Percentiles rank a stretch among this genome's conserved stretches.
Conservation (phyloP, 2,113 vertebrate species). For the Sigmodon hispidus region DNA sequence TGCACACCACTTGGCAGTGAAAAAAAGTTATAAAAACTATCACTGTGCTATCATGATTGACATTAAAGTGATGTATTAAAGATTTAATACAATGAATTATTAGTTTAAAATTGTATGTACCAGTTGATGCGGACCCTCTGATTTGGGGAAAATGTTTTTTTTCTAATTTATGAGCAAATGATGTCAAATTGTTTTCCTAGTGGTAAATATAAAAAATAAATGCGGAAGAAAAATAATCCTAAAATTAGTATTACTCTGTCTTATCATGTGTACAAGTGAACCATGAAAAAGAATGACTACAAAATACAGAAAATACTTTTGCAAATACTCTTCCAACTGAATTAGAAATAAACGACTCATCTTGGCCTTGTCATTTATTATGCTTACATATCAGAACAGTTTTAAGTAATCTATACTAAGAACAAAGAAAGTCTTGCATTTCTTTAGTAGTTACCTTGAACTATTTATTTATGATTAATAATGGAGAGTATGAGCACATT, state of each 20-base stretch:
- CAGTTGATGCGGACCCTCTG: constrained; percentile 29
- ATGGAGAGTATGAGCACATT: neutral
- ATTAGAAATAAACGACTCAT: constrained; percentile 50
- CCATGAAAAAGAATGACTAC: neutral
- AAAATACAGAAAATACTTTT: constrained; percentile 58
- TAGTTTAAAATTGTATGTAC: constrained; percentile 45
- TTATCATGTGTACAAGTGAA: constrained; percentile 33
- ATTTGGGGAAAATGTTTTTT: neutral
- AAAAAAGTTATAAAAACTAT: constrained; percentile 47
- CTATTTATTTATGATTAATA: constrained; percentile 45
- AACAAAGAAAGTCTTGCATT: constrained; percentile 45
- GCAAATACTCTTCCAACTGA: constrained; percentile 45
- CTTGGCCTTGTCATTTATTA: constrained; percentile 42
- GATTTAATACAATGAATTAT: constrained; percentile 40
- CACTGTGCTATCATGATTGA: constrained; percentile 24
- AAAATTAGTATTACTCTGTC: constrained; percentile 52
- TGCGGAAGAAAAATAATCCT: constrained; percentile 20
- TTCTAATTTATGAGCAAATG: constrained; percentile 23
- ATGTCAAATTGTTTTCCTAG: constrained; percentile 8
- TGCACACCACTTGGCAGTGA: constrained; percentile 9
- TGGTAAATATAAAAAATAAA: constrained; percentile 41
- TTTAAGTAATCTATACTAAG: constrained; percentile 31
- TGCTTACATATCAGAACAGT: constrained; percentile 46
- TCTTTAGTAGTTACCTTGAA: constrained; percentile 51
- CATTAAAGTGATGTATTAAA: neutral